Conservation (phyloP, 2,888 invertebrate genomes). For the Dimorphilus gyrociliatus region DNA sequence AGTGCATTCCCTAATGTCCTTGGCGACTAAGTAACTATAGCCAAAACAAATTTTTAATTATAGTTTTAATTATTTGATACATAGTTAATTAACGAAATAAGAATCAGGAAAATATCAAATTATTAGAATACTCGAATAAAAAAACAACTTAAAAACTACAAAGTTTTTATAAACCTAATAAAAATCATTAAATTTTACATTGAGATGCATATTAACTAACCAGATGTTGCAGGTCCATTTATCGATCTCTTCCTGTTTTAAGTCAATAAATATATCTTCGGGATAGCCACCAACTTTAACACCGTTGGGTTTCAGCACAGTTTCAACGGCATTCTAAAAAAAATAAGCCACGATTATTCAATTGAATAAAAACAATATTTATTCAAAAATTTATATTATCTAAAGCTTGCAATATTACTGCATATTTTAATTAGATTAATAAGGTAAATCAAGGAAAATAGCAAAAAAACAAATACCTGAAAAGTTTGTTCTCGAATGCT, state of each 20-base stretch:
- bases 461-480: too few species aligned
- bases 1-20: conserved; percentile 23
- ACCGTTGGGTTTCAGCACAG: conserved; percentile 10
- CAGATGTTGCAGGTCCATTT: conserved; percentile 27
- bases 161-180: not conserved
- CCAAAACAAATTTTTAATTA: not conserved
- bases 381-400: too few species aligned
- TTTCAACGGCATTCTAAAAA: conserved; percentile 12
- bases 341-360: too few species aligned
- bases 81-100: not conserved
- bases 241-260: conserved; percentile 25
- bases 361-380: too few species aligned
- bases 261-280: conserved; percentile 26
- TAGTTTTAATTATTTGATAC: not conserved
- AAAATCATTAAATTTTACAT: not conserved
- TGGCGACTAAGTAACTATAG: conserved; percentile 26
- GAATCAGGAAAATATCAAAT: not conserved
- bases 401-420: too few species aligned
- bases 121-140: not conserved
- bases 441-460: too few species aligned
- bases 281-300: conserved; percentile 29
- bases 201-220: conserved; percentile 16
- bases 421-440: too few species aligned
- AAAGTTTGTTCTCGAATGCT: too few species aligned
- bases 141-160: not conserved